Percentiles rank a stretch among this genome's conserved stretches.
Evolutionary conservation across 2,888 invertebrate genomes (phyloP).

Genomic region (Coenonympha arcania): DNA sequence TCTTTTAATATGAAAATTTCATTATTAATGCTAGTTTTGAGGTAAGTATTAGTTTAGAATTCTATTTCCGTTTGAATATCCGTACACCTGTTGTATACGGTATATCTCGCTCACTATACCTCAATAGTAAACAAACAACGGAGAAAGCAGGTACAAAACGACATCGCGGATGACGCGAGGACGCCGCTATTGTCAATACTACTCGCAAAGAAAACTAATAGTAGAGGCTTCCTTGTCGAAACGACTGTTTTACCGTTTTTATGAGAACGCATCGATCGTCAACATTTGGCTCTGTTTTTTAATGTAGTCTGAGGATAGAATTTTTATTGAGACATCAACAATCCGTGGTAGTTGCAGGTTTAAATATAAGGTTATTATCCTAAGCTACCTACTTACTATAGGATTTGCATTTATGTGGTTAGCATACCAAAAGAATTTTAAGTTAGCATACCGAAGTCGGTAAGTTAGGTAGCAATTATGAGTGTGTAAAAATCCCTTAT

Average conservation of each 20-base stretch:
- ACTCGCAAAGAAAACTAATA: slow-evolving; percentile 67
- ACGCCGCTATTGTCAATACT: slow-evolving; percentile 54
- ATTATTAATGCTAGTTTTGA: too few species aligned
- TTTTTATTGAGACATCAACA: too few species aligned
- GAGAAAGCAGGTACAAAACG: slow-evolving; percentile 36
- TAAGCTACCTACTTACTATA: too few species aligned
- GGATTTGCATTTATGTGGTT: too few species aligned
- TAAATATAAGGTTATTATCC: too few species aligned
- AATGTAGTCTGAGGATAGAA: too few species aligned
- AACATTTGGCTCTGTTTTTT: slow-evolving; percentile 35
- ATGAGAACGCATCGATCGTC: slow-evolving; percentile 40
- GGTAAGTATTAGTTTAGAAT: not conserved
- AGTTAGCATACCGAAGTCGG: too few species aligned
- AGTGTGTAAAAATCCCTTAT: too few species aligned
- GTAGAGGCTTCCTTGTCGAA: slow-evolving; percentile 56
- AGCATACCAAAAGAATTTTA: too few species aligned
- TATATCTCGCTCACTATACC: slow-evolving; percentile 1
- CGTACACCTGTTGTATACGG: slow-evolving; percentile 18
- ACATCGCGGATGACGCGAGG: slow-evolving; percentile 39
- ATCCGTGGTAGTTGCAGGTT: too few species aligned
- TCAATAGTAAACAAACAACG: slow-evolving; percentile 20
- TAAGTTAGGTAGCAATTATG: too few species aligned
- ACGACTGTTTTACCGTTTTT: slow-evolving; percentile 61
- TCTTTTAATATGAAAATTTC: too few species aligned
- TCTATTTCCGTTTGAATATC: slow-evolving; percentile 14